These are phyloP conservation scores for Amphipyra tragopoginis DNA, from an alignment of 2,888 invertebrate species.

Conservation along the genomic window DNA sequence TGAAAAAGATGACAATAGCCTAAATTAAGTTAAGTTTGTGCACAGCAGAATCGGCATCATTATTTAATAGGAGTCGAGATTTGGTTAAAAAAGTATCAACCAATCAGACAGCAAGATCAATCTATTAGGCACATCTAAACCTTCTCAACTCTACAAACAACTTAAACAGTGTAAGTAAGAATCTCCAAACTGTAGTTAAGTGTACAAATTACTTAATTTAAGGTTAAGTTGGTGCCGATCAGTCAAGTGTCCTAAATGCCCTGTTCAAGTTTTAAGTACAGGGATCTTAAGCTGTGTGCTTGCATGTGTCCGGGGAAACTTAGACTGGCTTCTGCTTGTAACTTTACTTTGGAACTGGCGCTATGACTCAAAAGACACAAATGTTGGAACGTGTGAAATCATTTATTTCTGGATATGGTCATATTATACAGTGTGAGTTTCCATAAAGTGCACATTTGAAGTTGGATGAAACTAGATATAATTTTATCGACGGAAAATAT, in stretches of 20 bases:
- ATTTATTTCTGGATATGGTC: not conserved
- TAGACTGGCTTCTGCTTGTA: constrained; percentile 29
- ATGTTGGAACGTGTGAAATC: not conserved
- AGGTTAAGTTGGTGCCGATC: constrained; percentile 86
- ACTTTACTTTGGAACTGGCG: constrained; percentile 32
- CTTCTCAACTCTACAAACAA: constrained; percentile 67
- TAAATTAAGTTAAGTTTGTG: too few relatives aligned
- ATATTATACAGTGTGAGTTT: too few relatives aligned
- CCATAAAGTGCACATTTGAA: too few relatives aligned
- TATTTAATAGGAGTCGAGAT: too few relatives aligned
- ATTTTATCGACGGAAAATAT: too few relatives aligned
- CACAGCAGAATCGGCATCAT: too few relatives aligned
- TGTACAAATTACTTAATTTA: constrained; percentile 90
- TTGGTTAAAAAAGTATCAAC: too few relatives aligned
- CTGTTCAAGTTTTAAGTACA: constrained; percentile 60
- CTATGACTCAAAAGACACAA: constrained; percentile 4
- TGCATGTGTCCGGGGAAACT: constrained; percentile 44
- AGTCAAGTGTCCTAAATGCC: constrained; percentile 76
- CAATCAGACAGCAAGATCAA: too few relatives aligned
- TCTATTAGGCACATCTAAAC: constrained; percentile 49
- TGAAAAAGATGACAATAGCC: too few relatives aligned
- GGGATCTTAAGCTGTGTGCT: constrained; percentile 51
- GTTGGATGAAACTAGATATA: too few relatives aligned
- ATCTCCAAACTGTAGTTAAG: constrained; percentile 89
- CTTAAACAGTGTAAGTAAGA: constrained; percentile 82